Conservation (phyloP, 2,888 invertebrate species). For the Drosophila antonietae region DNA sequence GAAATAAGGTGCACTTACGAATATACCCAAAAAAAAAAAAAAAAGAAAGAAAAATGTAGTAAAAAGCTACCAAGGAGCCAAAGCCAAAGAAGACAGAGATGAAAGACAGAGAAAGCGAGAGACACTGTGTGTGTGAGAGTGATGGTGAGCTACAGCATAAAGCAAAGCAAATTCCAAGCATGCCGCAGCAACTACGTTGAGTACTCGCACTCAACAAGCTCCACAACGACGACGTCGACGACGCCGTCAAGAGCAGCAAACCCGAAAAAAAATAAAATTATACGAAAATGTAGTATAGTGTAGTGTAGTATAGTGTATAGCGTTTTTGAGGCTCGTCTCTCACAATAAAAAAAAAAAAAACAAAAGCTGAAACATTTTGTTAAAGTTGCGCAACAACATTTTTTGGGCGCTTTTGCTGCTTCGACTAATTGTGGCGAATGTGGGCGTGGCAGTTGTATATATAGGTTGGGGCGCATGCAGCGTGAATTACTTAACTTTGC, state of each 20-base stretch:
- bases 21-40: conserved; percentile 36
- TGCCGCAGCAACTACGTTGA: conserved; percentile 68
- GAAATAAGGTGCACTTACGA: conserved; percentile 79
- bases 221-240: conserved; percentile 34
- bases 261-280: conserved; percentile 28
- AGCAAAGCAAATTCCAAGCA: conserved; percentile 80
- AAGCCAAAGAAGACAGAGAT: conserved; percentile 2
- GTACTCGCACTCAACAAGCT: conserved; percentile 73
- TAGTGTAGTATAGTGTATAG: conserved; percentile 31
- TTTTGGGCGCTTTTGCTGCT: conserved; percentile 25
- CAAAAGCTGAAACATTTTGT: conserved; percentile 55
- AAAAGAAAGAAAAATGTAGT: not conserved
- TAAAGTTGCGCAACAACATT: conserved; percentile 65
- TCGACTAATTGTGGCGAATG: conserved; percentile 67
- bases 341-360: conserved; percentile 7
- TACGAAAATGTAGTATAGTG: conserved; percentile 25
- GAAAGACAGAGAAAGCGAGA: not conserved
- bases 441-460: conserved; percentile 6
- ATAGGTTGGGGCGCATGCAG: conserved; percentile 13
- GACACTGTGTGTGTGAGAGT: not conserved
- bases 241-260: conserved; percentile 65
- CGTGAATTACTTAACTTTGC: conserved; percentile 70
- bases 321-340: conserved; percentile 33
- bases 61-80: conserved; percentile 7
- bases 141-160: conserved; percentile 55